Evolutionary conservation across 2,113 vertebrate genomes (phyloP), one percentile per base, ranked within the genome.

Genomic region (Egretta garzetta): DNA sequence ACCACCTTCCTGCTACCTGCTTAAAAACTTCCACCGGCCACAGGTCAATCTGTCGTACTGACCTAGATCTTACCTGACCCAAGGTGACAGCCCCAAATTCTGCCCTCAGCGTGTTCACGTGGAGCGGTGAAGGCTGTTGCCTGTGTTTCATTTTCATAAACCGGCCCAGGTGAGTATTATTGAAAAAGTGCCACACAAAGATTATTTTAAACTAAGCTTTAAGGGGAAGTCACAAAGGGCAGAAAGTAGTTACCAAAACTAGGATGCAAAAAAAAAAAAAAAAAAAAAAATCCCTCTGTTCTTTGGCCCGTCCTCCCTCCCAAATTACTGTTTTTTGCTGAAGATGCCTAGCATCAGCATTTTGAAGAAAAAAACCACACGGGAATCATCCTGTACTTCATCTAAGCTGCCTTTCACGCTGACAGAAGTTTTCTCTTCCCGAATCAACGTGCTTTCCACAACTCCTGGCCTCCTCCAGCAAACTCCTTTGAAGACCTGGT

Each of bases 1-100:
- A 1, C 0, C 11, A 6, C 20, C 1, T 21, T 8, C 27, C 43
- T 22, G 47, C 28, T 43, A 68, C 23, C 27, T 6, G 0, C 30
- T 62, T 16, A 14, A 15, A 6, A 33, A 33, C 23, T 28, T n/a
- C 2, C 5, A 27, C 60, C 3, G 0, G 1, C 26, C 35, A 41
- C 32, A 14, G 35, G n/a, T 21, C 41, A 50, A 5, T 21, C 41
- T 12, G 41, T 41, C 2, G 1, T 1, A 4, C 7, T 2, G 10
- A 50, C n/a, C 21, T 23, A 5, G 4, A n/a, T 19, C 52, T 6
- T 16, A 10, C 30, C 62, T 47, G 22, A 55, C 33, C 49, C 22
- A 6, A 17, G 41, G 24, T 0, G 22, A n/a, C 23, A 39, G 62
- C 79, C 58, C 68, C 24, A 12, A 37, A 21, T 19, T n/a, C 60